Conservation (phyloP, 1,140 invertebrate genomes). For the Pogonognathellus flavescens region DNA sequence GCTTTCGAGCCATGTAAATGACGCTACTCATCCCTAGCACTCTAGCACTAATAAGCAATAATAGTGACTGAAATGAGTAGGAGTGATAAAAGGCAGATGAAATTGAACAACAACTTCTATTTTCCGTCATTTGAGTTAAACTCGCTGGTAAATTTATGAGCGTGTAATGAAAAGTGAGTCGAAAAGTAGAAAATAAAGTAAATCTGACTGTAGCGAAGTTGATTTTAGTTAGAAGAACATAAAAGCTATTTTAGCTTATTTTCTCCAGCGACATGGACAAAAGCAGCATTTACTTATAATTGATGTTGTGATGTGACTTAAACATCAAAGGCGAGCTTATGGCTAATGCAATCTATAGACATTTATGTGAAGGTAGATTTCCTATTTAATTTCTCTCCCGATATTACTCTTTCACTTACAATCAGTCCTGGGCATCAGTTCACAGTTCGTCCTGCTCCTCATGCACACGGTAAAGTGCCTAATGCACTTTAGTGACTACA, state of each 20-base stretch:
- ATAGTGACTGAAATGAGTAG: conserved; percentile 12
- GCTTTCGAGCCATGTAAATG: conserved; percentile 2
- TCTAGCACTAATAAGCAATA: neutral
- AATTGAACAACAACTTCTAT: conserved; percentile 26
- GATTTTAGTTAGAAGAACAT: conserved; percentile 23
- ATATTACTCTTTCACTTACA: neutral
- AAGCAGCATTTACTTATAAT: conserved; percentile 34
- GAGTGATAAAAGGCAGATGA: conserved; percentile 37
- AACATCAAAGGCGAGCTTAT: conserved; percentile 23
- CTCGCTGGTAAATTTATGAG: neutral
- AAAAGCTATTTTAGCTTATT: conserved; percentile 41
- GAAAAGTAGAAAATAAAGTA: conserved; percentile 3
- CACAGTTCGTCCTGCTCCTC: neutral
- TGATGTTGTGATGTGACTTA: conserved; percentile 34
- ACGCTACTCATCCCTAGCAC: neutral
- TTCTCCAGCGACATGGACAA: conserved; percentile 40
- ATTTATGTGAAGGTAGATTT: conserved; percentile 4
- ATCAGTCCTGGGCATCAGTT: conserved; percentile 19
- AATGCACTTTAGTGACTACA: neutral
- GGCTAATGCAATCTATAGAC: conserved; percentile 10
- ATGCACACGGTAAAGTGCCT: neutral
- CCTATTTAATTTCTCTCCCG: conserved; percentile 7
- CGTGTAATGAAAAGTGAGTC: conserved; percentile 25
- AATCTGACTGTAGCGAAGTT: conserved; percentile 38
- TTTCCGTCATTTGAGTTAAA: neutral